A percentile compares a stretch with the other conserved stretches of the same genome.
Conservation (phyloP, 2,888 invertebrate species). For the Synanthedon myopaeformis region DNA sequence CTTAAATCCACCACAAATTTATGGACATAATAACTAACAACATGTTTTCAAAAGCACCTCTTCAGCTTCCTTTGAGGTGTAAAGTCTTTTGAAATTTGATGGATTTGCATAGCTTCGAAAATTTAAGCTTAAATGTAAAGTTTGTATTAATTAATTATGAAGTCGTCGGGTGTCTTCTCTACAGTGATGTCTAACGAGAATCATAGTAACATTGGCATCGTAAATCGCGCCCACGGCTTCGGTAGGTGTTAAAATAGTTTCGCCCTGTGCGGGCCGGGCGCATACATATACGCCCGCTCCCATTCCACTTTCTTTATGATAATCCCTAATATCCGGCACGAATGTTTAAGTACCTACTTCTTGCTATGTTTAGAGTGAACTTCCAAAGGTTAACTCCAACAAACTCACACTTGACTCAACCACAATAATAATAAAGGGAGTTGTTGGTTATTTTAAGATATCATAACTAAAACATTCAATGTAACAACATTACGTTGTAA, state of each 20-base stretch:
- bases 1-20: no score
- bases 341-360: constrained; percentile 22
- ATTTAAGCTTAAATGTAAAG: no score
- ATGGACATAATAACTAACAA: no score
- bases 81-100: no score
- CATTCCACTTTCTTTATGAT: constrained; percentile 65
- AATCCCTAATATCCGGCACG: constrained; percentile 67
- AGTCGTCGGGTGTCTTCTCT: no score
- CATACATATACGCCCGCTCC: constrained; percentile 49
- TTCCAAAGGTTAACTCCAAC: constrained; percentile 28
- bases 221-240: constrained; percentile 60
- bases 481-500: constrained; percentile 5
- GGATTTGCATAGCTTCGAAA: no score
- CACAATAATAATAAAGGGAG: no score
- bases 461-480: constrained; percentile 2
- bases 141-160: no score
- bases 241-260: constrained; percentile 67
- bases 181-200: not conserved
- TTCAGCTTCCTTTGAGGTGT: no score
- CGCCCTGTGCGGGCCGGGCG: constrained; percentile 65
- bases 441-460: no score
- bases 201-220: constrained; percentile 22
- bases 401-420: constrained; percentile 3
- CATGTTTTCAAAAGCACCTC: no score
- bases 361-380: constrained; percentile 46